phyloP scores from a whole-genome alignment of 2,113 vertebrate species.

The Oryzias javanicus region DNA sequence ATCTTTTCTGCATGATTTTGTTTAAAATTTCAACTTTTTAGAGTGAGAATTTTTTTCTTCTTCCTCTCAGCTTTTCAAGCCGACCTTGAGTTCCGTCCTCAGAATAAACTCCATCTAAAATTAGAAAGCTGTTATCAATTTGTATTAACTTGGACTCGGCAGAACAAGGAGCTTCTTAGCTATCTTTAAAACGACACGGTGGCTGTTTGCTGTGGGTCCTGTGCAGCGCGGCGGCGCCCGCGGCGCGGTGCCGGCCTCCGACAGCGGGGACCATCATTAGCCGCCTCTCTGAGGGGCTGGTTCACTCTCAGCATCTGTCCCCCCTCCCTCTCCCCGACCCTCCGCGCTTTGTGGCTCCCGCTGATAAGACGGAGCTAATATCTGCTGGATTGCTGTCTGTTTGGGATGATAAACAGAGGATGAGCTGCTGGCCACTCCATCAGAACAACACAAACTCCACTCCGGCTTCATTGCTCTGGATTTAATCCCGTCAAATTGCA shows the following conservation, averaged over 20 bases:
- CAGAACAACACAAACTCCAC: background rate
- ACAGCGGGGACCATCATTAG: constrained; percentile 29
- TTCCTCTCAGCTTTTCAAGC: background rate
- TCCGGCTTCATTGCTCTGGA: background rate
- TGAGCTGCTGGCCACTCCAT: constrained; percentile 10
- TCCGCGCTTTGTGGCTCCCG: constrained; percentile 39
- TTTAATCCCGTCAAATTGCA: background rate
- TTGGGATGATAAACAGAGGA: constrained; percentile 18
- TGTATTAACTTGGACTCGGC: background rate
- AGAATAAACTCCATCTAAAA: constrained; percentile 9
- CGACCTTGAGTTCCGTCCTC: constrained; percentile 5
- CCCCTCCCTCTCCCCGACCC: constrained; percentile 29
- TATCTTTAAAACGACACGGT: constrained; percentile 12
- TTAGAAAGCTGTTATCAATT: constrained; percentile 4
- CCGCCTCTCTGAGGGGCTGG: constrained; percentile 13
- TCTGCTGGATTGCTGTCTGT: constrained; percentile 19
- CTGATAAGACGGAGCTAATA: constrained; percentile 48
- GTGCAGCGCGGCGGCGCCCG: constrained; percentile 7
- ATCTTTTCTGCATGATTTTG: too few species aligned
- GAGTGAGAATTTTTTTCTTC: too few species aligned
- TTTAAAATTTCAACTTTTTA: too few species aligned
- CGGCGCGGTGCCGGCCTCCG: constrained; percentile 21
- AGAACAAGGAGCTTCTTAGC: constrained; percentile 6
- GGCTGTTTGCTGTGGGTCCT: background rate
- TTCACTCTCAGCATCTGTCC: constrained; percentile 7